Conservation (phyloP, 2,113 vertebrate genomes). For the Pedetes capensis region DNA sequence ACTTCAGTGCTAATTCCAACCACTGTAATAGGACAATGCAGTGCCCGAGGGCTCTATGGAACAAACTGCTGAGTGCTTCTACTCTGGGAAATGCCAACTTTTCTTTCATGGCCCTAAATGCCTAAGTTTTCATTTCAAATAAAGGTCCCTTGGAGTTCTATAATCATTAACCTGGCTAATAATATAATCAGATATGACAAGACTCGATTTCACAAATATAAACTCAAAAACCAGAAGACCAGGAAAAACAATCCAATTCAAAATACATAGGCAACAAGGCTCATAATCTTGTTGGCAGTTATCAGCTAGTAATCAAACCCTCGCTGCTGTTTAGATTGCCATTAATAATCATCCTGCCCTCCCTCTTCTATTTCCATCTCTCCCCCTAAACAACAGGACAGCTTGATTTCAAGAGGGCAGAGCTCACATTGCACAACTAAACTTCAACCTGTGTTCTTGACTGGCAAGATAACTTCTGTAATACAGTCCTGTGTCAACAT, state of each 20-base stretch:
- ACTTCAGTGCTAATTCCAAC: no score
- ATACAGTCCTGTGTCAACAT: neutral
- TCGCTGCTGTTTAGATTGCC: neutral
- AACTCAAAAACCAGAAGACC: neutral
- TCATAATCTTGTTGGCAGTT: neutral
- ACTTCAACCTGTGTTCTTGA: neutral
- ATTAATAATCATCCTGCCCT: neutral
- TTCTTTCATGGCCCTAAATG: neutral
- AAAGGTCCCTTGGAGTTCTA: neutral
- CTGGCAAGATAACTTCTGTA: neutral
- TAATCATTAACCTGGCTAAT: neutral
- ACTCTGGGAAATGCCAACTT: neutral
- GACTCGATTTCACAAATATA: neutral
- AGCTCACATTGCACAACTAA: neutral
- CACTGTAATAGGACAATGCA: no score
- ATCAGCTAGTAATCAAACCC: neutral
- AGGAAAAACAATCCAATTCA: neutral
- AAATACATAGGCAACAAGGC: neutral
- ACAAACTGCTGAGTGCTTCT: no score
- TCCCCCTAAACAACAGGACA: neutral
- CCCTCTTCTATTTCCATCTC: neutral
- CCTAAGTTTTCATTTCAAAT: conserved; percentile 17
- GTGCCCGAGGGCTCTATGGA: no score
- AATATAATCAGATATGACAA: neutral
- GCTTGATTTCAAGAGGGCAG: neutral